Evolutionary conservation across 2,797 vertebrate genomes (phyloP).

Genomic region (Spinus olivaceus): DNA sequence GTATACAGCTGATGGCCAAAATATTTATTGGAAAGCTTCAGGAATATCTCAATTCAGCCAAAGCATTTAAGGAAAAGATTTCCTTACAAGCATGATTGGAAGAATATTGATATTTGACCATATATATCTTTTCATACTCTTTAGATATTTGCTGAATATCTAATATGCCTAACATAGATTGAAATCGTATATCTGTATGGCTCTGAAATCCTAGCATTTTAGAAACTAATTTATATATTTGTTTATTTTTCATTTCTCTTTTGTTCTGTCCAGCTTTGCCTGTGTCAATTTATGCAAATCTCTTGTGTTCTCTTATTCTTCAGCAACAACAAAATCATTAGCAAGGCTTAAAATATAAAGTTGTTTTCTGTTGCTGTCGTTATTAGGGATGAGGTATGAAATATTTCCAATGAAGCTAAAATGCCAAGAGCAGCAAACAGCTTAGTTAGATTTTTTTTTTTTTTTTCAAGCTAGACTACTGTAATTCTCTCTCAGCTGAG

Average conservation of each 20-base stretch:
- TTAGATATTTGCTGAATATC: not conserved
- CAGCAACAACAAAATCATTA: slow-evolving; percentile 22
- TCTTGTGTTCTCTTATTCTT: not conserved
- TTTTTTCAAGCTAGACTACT: not conserved
- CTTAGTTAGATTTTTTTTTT: not conserved
- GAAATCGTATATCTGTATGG: not conserved
- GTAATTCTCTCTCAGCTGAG: slow-evolving; percentile 3
- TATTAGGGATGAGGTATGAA: slow-evolving; percentile 29
- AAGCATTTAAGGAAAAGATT: not conserved
- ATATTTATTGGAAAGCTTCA: not conserved
- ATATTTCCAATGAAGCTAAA: slow-evolving; percentile 52
- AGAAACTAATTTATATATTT: not conserved
- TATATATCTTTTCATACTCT: not conserved
- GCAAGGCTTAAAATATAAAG: slow-evolving; percentile 7
- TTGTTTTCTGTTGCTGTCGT: slow-evolving; percentile 19
- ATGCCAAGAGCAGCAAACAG: slow-evolving; percentile 8
- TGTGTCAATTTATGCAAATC: not conserved
- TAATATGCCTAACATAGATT: not conserved
- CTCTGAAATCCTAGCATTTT: not conserved
- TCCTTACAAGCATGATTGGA: not conserved
- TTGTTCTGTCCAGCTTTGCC: not conserved
- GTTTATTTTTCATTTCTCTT: not conserved
- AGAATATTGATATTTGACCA: not conserved
- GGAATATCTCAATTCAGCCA: not conserved
- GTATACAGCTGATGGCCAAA: not conserved